These are phyloP conservation scores for Neotragus pygmaeus DNA, from an alignment of 2,113 vertebrate genomes.

Conservation along the genomic window DNA sequence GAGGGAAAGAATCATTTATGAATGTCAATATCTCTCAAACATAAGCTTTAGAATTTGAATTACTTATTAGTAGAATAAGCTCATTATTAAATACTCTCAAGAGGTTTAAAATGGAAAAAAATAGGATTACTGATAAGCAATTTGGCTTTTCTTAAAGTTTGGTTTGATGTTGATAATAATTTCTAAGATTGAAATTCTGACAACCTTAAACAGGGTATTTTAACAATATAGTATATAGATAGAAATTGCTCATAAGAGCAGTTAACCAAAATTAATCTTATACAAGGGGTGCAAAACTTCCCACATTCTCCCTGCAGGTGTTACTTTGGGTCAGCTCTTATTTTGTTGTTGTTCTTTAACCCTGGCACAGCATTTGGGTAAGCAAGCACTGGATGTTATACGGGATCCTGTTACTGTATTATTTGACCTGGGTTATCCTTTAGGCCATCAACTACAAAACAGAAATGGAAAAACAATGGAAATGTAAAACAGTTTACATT, in stretches of 20 bases:
- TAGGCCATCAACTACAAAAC: background rate
- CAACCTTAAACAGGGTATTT: background rate
- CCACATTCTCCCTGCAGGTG: background rate
- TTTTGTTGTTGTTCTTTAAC: background rate
- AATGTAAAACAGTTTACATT: background rate
- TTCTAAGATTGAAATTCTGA: background rate
- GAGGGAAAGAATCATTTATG: background rate
- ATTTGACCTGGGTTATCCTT: background rate
- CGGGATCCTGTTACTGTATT: background rate
- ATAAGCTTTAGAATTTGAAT: constrained; percentile 1
- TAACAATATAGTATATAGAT: background rate
- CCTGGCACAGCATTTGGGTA: background rate
- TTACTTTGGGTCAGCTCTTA: background rate
- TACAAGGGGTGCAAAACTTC: background rate
- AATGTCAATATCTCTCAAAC: background rate
- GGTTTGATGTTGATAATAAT: background rate
- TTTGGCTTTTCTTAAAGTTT: background rate
- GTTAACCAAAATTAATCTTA: background rate
- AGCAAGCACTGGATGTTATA: background rate
- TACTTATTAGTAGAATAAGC: background rate
- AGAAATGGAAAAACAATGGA: background rate
- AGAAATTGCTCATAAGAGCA: background rate
- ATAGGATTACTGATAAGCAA: background rate
- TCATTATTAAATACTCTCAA: background rate
- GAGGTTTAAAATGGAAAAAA: background rate